Base-by-base conservation (phyloP, 2,113 vertebrate species). In the Phyllostomus discolor region DNA sequence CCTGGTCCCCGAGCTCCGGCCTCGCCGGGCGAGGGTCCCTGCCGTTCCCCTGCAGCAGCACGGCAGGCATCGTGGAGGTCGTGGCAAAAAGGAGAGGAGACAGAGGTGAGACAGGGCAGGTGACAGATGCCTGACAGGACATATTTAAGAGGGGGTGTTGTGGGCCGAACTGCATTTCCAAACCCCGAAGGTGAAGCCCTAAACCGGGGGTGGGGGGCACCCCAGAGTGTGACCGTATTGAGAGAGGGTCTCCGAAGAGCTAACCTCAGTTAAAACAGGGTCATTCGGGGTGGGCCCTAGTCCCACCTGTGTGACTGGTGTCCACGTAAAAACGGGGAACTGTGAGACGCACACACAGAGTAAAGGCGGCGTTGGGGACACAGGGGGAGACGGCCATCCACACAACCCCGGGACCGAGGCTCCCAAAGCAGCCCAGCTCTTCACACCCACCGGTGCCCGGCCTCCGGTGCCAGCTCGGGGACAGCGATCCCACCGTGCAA, bases 61-160 rank as follows among this genome's bases (percentile, higher is more conserved):
- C 0, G 0, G 3, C 10, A 16, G 48, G 35, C 20, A 4, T 72
- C 50, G 7, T 0, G 14, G 31, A 46, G n/a, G 41, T 2, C 0
- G 0, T 79, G 57, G 54, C 4, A 11, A 35, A 35, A 62, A 38
- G 24, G 48, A 1, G 5, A 72, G 24, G 38, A 46, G 38, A 62
- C 72, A 50, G 8, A 66, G 5, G 10, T 15, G 46, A 54, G 70
- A 1, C 33, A 76, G 79, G n/a, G 28, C 8, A 48, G 46, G 28
- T 8, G 35, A 48, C 59, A 17, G 35, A 33, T 3, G 2, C 20
- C 59, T n/a, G 22, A n/a, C 41, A 22, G 19, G 48, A 48, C 5
- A 5, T 14, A 46, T n/a, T 14, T n/a, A 33, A 64, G 38, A 24
- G 50, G 35, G 38, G 50, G 52, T 38, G 54, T 22, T 33, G n/a